Conservation (phyloP, 2,797 vertebrate genomes). For the Taenioides sp. region DNA sequence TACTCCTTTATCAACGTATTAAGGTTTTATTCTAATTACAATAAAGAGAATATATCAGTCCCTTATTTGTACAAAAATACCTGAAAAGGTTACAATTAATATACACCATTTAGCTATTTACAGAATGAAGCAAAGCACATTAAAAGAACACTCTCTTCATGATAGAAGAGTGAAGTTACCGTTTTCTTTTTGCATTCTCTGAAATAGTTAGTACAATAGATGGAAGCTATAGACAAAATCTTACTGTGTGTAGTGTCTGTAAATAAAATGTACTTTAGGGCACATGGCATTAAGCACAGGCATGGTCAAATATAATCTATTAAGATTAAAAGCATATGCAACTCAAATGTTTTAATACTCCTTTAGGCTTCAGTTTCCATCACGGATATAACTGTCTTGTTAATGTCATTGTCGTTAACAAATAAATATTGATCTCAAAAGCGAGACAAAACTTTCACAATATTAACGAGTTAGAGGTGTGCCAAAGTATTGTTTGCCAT, state of each 20-base stretch:
- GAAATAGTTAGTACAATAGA: conserved; percentile 77
- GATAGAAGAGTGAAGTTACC: conserved; percentile 77
- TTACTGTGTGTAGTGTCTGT: conserved; percentile 31
- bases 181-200: conserved; percentile 87
- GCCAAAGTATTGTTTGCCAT: conserved; percentile 49
- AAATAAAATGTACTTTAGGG: neutral
- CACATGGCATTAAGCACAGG: neutral
- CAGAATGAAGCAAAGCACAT: conserved; percentile 91
- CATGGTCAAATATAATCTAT: neutral
- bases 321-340: neutral
- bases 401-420: conserved; percentile 1
- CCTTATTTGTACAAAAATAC: conserved; percentile 99
- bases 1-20: conserved; percentile 85
- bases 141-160: conserved; percentile 83
- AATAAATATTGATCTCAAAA: conserved; percentile 11
- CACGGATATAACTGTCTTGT: neutral
- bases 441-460: conserved; percentile 20
- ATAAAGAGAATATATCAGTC: conserved; percentile 97
- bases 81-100: conserved; percentile 95
- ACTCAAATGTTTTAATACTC: too few species aligned
- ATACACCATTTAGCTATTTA: conserved; percentile 92
- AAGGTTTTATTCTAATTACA: conserved; percentile 98
- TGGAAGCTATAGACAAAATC: conserved; percentile 51
- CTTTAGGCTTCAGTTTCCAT: neutral
- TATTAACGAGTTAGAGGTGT: conserved; percentile 26